Conservation (phyloP, 2,888 invertebrate species). For the Nemoura dubitans region DNA sequence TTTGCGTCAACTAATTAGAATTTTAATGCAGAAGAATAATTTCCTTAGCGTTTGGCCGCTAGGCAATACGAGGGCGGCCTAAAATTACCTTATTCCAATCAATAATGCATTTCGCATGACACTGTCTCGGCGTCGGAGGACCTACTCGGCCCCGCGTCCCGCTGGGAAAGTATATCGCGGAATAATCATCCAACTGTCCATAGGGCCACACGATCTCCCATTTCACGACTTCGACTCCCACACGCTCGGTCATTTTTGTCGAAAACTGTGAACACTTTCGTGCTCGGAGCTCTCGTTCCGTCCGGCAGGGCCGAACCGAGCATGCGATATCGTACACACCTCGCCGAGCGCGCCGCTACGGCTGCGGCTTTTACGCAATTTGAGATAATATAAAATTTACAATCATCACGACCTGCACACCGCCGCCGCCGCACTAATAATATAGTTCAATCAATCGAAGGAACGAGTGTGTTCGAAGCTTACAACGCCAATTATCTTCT, state of each 20-base stretch:
- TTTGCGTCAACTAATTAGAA: background rate
- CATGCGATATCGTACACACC: background rate
- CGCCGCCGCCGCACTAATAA: background rate
- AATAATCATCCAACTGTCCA: background rate
- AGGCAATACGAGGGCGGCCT: background rate
- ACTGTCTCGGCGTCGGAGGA: background rate
- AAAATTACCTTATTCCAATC: background rate
- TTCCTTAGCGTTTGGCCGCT: background rate
- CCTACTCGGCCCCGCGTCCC: background rate
- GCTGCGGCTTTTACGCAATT: constrained; percentile 12
- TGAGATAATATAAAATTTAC: constrained; percentile 3
- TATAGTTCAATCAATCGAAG: background rate
- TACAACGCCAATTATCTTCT: constrained; percentile 7
- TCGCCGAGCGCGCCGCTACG: background rate
- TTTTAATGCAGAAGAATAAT: background rate
- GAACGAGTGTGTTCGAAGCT: background rate
- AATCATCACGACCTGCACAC: background rate
- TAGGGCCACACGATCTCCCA: background rate
- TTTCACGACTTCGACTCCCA: background rate
- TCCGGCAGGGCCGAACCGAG: background rate
- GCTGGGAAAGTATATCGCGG: background rate
- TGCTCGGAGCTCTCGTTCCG: background rate
- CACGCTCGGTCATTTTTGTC: background rate
- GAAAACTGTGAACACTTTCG: constrained; percentile 12
- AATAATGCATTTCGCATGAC: background rate